phyloP scores from a whole-genome alignment of 2,888 invertebrate genomes.

The Drosophila picticornis region DNA sequence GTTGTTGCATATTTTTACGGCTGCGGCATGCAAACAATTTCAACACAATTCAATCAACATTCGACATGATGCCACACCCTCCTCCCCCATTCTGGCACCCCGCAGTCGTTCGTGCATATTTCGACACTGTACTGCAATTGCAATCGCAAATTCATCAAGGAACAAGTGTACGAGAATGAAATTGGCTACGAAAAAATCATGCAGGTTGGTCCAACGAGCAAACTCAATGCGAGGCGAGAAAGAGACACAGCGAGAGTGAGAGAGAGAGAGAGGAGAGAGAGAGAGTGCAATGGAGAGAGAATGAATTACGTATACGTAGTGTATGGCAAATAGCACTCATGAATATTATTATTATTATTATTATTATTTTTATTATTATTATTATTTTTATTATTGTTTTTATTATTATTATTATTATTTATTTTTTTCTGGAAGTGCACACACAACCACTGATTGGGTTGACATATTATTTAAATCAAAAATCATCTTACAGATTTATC shows the following conservation, averaged over 20 bases:
- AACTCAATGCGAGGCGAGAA: constrained; percentile 6
- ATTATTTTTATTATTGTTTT: too few relatives aligned
- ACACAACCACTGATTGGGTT: constrained; percentile 47
- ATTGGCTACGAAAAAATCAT: constrained; percentile 86
- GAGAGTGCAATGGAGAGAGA: neutral
- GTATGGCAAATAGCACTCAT: constrained; percentile 30
- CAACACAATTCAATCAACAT: constrained; percentile 82
- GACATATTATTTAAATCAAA: constrained; percentile 58
- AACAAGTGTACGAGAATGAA: constrained; percentile 85
- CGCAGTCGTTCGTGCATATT: constrained; percentile 85
- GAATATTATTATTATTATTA: constrained; percentile 42
- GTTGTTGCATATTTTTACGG: constrained; percentile 70
- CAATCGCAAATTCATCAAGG: constrained; percentile 84
- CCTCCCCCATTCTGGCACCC: neutral
- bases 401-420: constrained; percentile 22
- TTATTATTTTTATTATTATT: constrained; percentile 23
- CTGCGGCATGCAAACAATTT: constrained; percentile 71
- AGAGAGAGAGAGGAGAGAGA: neutral
- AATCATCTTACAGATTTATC: constrained; percentile 78
- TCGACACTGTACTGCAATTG: constrained; percentile 85
- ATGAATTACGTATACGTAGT: neutral
- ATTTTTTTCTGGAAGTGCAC: too few relatives aligned
- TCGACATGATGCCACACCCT: constrained; percentile 61
- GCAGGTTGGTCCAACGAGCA: constrained; percentile 77
- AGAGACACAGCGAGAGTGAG: neutral